Evolutionary conservation across 2,113 vertebrate species (phyloP), one percentile per base, ranked within the genome.

Genomic region (Salvelinus sp.): DNA sequence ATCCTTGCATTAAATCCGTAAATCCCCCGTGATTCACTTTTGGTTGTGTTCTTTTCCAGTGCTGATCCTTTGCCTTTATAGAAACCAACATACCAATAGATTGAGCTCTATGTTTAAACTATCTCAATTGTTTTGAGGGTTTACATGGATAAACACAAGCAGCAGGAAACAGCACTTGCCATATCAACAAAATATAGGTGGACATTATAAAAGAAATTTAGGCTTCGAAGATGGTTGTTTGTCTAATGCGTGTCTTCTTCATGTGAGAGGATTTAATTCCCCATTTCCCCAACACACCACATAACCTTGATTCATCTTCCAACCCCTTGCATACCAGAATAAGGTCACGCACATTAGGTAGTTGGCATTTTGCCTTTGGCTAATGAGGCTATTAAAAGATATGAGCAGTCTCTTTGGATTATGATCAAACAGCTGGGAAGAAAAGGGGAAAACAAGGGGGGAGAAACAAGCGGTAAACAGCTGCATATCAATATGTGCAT

Each of bases 381-480:
- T 82, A 82, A 79, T 76, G 73, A 66, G 28, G 73, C 73, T 76
- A 79, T 82, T 79, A 76, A 82, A 82, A 78, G 80, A 79, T 12
- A 38, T 54, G 48, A 44, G 22, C 69, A 58, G 75, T 64, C 50
- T 72, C 44, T 25, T 63, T 70, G 75, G 72, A 18, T 70, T 76
- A 64, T 65, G 20, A 60, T 76, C 79, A 80, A 70, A 70, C 75
- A 18, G 28, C 33, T 54, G 62, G 70, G 47, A 60, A 30, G 12
- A 9, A 47, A 50, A 23, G 4, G 58, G 20, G 12, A 4, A 28
- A 54, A 54, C 13, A 27, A 47, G 54, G 28, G 27, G 12, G 44
- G 1, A 6, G 38, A 2, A 27, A 23, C 48, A 63, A 57, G 48
- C 13, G 6, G 14, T 62, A 67, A 71, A 66, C 66, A 33, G 60